Evolutionary conservation across 2,888 invertebrate species (phyloP), one percentile per base, ranked within the genome.

Genomic region (Nycteola revayana): DNA sequence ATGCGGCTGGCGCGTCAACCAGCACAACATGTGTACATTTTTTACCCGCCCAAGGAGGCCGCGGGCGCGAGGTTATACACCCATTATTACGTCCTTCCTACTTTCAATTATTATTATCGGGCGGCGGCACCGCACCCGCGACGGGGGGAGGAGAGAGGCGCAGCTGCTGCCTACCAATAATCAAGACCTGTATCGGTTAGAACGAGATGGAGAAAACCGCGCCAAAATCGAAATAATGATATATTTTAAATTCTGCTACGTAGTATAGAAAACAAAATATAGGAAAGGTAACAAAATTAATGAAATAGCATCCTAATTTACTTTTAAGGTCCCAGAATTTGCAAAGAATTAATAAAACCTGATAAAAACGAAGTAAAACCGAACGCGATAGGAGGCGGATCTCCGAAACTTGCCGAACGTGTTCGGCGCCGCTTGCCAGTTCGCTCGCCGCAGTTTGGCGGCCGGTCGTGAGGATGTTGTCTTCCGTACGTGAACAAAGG

Each of bases 161-260:
- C 89, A 89, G 87, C 89, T 88, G 89, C 89, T 88, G 85, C 88
- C 89, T 89, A 89, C 89, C 89, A 88, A 89, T 88, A 89, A 89
- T 87, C 87, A 86, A 87, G 85, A 87, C 81, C 73, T 75, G 80
- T 82, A 76, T 67, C 54, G 39, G 59, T 53, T 52, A 71, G 80
- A 87, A 67, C 29, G 84, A 82, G 85, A 87, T 45, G 54, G 86
- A 68, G 66, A 74, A 68, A 78, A 29, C 57, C 48, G 37, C 42
- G 47, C 44, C 39, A 44, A 66, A 53, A 29, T 57, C 25, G 20
- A 49, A 63, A 66, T 43, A 50, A 22, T 29, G 33, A 35, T 23
- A 49, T 56, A 49, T 30, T 11, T 22, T n/a, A 11, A 36, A 9
- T 41, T 37, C 34, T 29, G 31, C 14, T n/a, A 10, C 7, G 7